Base-by-base conservation (phyloP, 2,888 invertebrate species). In the Heteropelma amictum region DNA sequence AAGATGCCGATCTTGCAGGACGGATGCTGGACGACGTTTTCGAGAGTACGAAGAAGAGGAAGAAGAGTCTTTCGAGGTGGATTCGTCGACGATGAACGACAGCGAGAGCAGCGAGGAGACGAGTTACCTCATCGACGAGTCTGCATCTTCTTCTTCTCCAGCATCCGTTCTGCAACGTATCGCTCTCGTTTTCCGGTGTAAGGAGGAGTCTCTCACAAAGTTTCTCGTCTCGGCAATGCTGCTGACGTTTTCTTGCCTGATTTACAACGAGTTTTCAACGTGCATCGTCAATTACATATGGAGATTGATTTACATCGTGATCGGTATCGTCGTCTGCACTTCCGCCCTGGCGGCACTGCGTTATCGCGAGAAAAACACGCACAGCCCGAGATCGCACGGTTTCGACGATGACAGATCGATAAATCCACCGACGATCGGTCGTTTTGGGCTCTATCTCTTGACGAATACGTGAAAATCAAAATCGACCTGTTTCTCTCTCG, bases 261-360 rank as follows among this genome's bases (percentile, higher is more conserved):
- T 80, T 5, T 19, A 77, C 28, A 79, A 80, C 73, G 75, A 74
- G 33, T 72, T 78, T 35, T 78, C 64, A 1, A 47, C 21, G 3
- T 80, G 79, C 42, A 7, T 81, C 14, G 33, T 53, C 3, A 63
- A 73, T 58, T 75, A 74, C 45, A 17, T 77, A 6, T 80, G 77
- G 78, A 69, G 64, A 17, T 65, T 76, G 7, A 47, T 78, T 7
- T 77, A 75, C 61, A 68, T 63, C 28, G 17, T 75, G 8, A 19
- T 77, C 12, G 79, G 76, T 10, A 79, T 81, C 21, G 7, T 72
- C 14, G 42, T 51, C 3, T 72, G 75, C 35, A 51, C 61, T 14
- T 49, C 47, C 0, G 53, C 58, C 3, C 64, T 81, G 1, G 12
- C 73, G 10, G 61, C 65, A 2, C 42, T 80, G n/a, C 60, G 49